Evolutionary conservation across 1,140 invertebrate species (phyloP).

Genomic region (Halictus rubicundus): DNA sequence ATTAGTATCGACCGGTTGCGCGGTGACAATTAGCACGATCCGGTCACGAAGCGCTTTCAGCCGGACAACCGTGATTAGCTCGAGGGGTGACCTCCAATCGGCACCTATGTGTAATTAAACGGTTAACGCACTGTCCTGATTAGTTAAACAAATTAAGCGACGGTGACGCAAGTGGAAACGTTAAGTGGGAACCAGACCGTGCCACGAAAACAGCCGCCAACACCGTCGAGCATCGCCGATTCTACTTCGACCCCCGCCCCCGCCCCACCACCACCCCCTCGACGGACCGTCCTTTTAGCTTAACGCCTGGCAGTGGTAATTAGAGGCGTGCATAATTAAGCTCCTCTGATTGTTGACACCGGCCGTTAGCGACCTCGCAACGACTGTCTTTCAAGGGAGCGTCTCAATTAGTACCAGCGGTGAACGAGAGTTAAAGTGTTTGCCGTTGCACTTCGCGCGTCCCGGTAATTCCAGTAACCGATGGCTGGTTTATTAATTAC

Average conservation of each 20-base stretch:
- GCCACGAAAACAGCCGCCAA: constrained; percentile 8
- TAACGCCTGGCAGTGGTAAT: constrained; percentile 63
- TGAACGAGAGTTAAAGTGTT: constrained; percentile 63
- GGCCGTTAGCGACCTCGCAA: constrained; percentile 68
- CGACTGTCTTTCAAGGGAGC: constrained; percentile 72
- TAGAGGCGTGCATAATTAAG: constrained; percentile 77
- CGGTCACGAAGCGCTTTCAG: constrained; percentile 46
- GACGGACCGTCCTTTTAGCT: constrained; percentile 17
- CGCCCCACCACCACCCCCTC: background rate
- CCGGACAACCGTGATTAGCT: constrained; percentile 41
- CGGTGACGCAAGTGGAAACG: constrained; percentile 24
- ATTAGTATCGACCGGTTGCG: constrained; percentile 55
- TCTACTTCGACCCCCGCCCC: background rate
- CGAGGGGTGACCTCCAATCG: constrained; percentile 7
- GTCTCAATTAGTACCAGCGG: constrained; percentile 72
- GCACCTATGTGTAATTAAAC: constrained; percentile 67
- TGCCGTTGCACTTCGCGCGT: constrained; percentile 64
- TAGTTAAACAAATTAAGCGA: constrained; percentile 72
- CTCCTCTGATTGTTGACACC: constrained; percentile 71
- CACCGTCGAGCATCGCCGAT: background rate
- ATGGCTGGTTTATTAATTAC: constrained; percentile 64
- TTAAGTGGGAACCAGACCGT: constrained; percentile 10
- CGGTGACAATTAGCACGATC: constrained; percentile 61
- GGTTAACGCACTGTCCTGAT: constrained; percentile 67
- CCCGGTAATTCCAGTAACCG: constrained; percentile 58